A percentile compares a stretch with the other conserved stretches of the same genome.
These are phyloP conservation scores for Temnothorax ravouxi DNA, from an alignment of 2,888 invertebrate genomes.

Conservation along the genomic window DNA sequence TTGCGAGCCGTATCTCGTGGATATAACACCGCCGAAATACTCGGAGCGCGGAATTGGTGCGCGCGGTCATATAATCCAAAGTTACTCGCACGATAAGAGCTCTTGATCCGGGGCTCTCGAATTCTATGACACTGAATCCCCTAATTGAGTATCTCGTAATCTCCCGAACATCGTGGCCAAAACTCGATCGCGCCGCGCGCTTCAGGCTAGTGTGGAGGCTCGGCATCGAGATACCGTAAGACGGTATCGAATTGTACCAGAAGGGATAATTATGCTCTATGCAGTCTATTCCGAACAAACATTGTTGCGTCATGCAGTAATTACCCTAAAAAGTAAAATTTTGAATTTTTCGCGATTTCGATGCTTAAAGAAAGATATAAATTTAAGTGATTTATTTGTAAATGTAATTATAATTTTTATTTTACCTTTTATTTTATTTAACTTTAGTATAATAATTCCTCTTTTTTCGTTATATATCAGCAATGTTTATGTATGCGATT, in stretches of 20 bases:
- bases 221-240: conserved; percentile 30
- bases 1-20: conserved; percentile 42
- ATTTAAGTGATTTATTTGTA: not conserved
- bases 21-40: conserved; percentile 35
- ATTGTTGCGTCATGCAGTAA: not conserved
- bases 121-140: conserved; percentile 79
- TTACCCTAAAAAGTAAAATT: not conserved
- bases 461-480: not conserved
- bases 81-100: conserved; percentile 77
- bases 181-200: conserved; percentile 69
- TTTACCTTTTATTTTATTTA: not conserved
- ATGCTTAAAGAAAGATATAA: not conserved
- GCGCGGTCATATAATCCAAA: conserved; percentile 70
- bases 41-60: conserved; percentile 40
- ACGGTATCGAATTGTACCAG: conserved; percentile 2
- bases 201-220: not conserved
- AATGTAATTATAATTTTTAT: not conserved
- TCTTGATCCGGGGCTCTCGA: conserved; percentile 77
- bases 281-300: not conserved
- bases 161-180: conserved; percentile 72
- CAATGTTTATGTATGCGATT: not conserved
- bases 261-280: conserved; percentile 6
- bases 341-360: not conserved
- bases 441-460: not conserved
- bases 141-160: conserved; percentile 79